Evolutionary conservation across 2,888 invertebrate species (phyloP).

Genomic region (Tenthredo livida): DNA sequence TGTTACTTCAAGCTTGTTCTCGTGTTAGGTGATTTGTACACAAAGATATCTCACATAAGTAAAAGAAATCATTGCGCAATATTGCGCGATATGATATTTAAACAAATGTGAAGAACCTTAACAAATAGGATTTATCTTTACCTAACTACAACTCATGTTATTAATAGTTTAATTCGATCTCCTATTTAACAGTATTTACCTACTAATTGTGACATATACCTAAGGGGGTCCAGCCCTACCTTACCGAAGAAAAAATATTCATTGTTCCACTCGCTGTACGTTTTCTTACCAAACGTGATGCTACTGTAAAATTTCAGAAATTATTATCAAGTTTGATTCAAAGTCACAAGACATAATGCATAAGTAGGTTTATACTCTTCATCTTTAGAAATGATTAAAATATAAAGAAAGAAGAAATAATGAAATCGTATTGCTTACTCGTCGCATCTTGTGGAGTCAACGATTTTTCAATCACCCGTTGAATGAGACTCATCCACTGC

Average conservation of each 20-base stretch:
- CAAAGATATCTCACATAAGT: not conserved
- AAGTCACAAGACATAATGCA: not conserved
- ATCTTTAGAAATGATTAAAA: not conserved
- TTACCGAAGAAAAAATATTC: conserved; percentile 86
- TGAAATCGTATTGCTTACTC: conserved; percentile 79
- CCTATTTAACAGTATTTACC: conserved; percentile 47
- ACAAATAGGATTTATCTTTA: not conserved
- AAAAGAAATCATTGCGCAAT: not conserved
- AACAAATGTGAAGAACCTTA: conserved; percentile 15
- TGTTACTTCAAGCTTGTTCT: conserved; percentile 11
- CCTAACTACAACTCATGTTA: conserved; percentile 25
- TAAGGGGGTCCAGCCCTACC: conserved; percentile 80
- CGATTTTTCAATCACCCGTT: conserved; percentile 86
- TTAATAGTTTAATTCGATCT: conserved; percentile 47
- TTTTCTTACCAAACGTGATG: conserved; percentile 86
- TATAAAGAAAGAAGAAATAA: not conserved
- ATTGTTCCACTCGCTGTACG: conserved; percentile 87
- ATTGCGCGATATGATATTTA: not conserved
- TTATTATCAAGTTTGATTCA: not conserved
- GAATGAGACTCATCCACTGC: conserved; percentile 89
- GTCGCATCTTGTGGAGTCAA: conserved; percentile 89
- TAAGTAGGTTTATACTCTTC: not conserved
- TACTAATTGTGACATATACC: conserved; percentile 48
- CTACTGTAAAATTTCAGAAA: conserved; percentile 81
- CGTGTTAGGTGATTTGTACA: conserved; percentile 14